phyloP scores from a whole-genome alignment of 2,888 invertebrate species.

The Aelia acuminata region DNA sequence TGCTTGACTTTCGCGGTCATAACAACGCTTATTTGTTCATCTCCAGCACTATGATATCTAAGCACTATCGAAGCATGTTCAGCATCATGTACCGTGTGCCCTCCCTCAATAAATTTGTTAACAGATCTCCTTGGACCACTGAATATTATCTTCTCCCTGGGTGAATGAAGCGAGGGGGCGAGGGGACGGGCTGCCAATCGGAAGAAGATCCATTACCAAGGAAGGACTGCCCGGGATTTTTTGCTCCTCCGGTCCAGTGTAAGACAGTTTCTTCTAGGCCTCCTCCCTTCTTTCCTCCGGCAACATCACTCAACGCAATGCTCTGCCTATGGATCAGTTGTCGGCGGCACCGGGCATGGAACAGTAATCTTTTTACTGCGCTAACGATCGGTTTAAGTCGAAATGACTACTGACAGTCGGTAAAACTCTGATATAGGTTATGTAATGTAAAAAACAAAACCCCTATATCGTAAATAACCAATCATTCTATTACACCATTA shows the following conservation, averaged over 20 bases:
- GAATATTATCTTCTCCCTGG: not conserved
- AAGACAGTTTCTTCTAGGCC: conserved; percentile 11
- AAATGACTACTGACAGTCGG: not conserved
- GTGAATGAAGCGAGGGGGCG: not conserved
- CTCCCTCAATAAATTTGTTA: not conserved
- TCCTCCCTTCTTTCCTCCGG: not conserved
- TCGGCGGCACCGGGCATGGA: not conserved
- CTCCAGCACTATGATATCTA: too few species aligned
- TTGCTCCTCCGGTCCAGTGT: conserved; percentile 30
- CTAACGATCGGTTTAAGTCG: not conserved
- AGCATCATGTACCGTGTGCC: not conserved
- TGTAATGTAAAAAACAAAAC: too few species aligned
- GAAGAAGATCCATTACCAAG: conserved; percentile 29
- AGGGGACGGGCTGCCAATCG: conserved; percentile 4
- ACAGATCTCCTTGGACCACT: not conserved
- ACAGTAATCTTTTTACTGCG: conserved; percentile 4
- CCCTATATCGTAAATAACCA: too few species aligned
- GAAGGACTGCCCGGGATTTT: conserved; percentile 20
- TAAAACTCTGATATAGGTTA: too few species aligned
- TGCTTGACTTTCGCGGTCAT: too few species aligned
- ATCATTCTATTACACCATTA: too few species aligned
- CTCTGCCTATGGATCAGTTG: conserved; percentile 1
- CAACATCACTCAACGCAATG: conserved; percentile 23
- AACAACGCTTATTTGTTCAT: too few species aligned
- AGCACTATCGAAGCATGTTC: not conserved